Base-by-base conservation (phyloP, 2,113 vertebrate species). In the Acanthochromis polyacanthus region DNA sequence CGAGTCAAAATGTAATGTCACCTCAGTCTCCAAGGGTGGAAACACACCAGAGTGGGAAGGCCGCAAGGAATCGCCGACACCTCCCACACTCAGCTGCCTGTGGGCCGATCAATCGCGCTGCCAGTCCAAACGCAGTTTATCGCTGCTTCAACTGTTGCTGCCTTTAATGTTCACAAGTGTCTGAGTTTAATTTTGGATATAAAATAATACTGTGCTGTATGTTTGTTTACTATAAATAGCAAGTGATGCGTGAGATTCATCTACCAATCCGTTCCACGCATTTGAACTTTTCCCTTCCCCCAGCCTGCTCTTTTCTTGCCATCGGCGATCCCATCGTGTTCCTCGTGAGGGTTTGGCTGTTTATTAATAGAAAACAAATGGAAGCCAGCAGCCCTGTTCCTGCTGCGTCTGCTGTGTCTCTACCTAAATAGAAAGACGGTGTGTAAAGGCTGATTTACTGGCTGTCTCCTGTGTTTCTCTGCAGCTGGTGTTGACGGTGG, bases 401-500 rank as follows among this genome's bases (percentile, higher is more conserved):
- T 43, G 20, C 61, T 76, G 65, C 0, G 10, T 43, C 19, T 22
- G 6, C 4, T 71, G 67, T 46, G 65, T 65, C 71, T 75, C 12
- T 10, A 55, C 57, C 36, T 0, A 10, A 32, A 32, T 51, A 61
- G 38, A 69, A 56, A 53, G 10, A 4, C 8, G 17, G 22, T 56
- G 30, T 36, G 14, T 55, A 0, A 69, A 38, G 53, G 20, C 32
- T 23, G 32, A 53, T 67, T 75, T 10, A 9, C n/a, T 43, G 28
- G 48, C 68, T 28, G 23, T 10, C 59, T 4, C 22, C 11, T 71
- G 36, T 65, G 23, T 67, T 38, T 63, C 15, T 83, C 14, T 72
- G n/a, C 80, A 99, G 98, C 91, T 99, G 77, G 97, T 97, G 76
- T 88, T 99, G 50, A 99, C 98, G 0, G 98, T 99, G 3, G 98